Evolutionary conservation across 30 jellyfish, hydroid and myxozoan species (phyloP).

Genomic region (Aurelia aurita): DNA sequence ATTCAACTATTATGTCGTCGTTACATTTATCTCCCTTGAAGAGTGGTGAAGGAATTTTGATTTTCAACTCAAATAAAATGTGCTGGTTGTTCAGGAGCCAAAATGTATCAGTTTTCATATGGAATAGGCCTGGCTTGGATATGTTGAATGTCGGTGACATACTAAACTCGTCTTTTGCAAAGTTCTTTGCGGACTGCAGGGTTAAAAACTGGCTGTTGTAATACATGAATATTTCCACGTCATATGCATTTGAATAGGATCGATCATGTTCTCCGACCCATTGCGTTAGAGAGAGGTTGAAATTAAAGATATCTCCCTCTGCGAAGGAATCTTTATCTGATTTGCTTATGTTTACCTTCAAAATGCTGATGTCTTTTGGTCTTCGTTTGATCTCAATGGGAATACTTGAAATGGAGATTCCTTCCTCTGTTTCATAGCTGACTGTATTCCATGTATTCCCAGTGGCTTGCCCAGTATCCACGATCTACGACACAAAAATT

Average conservation of each 20-base stretch:
- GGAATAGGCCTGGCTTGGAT: constrained; percentile 9
- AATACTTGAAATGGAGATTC: too few species aligned
- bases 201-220: constrained; percentile 24
- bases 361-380: too few species aligned
- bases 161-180: neutral
- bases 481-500: too few species aligned
- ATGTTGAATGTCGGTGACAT: neutral
- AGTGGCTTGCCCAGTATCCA: too few species aligned
- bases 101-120: constrained; percentile 7
- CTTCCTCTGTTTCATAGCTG: too few species aligned
- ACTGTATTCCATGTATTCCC: too few species aligned
- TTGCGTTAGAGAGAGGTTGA: constrained; percentile 29
- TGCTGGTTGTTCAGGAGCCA: constrained; percentile 17
- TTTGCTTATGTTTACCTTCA: neutral
- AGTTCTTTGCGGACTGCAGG: constrained; percentile 12
- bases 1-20: constrained; percentile 11
- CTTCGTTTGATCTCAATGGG: too few species aligned
- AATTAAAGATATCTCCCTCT: constrained; percentile 25
- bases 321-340: neutral
- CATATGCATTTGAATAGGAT: constrained; percentile 51
- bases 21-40: constrained; percentile 1
- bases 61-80: neutral
- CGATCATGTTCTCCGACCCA: constrained; percentile 9
- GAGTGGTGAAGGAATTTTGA: neutral
- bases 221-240: constrained; percentile 31